Base-by-base conservation (phyloP, 2,888 invertebrate species). In the Daptonema setosum region DNA sequence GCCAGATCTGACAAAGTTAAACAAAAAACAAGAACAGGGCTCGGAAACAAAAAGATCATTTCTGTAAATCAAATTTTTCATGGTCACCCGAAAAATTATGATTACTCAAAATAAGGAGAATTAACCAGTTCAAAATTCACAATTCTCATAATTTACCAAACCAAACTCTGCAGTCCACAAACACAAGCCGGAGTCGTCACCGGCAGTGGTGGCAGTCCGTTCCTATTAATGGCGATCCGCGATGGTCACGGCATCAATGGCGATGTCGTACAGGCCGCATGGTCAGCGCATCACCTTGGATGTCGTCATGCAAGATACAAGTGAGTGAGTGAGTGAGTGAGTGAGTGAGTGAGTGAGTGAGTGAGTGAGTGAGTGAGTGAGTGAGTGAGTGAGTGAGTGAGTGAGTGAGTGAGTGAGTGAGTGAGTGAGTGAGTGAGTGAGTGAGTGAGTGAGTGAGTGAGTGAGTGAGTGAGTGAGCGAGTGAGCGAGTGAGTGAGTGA, bases 141-240 rank as follows among this genome's bases (percentile, higher is more conserved):
- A n/a, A n/a, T n/a, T n/a, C n/a, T n/a, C n/a, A n/a, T n/a, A n/a
- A n/a, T n/a, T n/a, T n/a, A n/a, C n/a, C n/a, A n/a, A n/a, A n/a
- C n/a, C n/a, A n/a, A n/a, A 14, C 3, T 8, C 22, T 59, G 48
- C 48, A 60, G 60, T 28, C 56, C 60, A n/a, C 57, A 57, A 28
- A 48, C 58, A 5, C 48, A 52, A 45, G 54, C 52, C n/a, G 50
- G 54, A 26, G 48, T 60, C 5, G 60, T 60, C 26, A 60, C 60
- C 2, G 60, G 60, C 26, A 60, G 58, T 45, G 60, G 60, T 5
- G 60, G 60, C 28, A 59, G 55, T 43, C 60, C 60, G 11, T 60
- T 60, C 43, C 55, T 60, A 53, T 57, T 59, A 47, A 60, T 60
- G 60, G 55, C 54, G 35, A 60, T 60, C 22, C 50, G 60, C 2